Percentiles rank a stretch among this genome's conserved stretches.
Conservation (phyloP, 1,140 invertebrate genomes). For the Apis florea region DNA sequence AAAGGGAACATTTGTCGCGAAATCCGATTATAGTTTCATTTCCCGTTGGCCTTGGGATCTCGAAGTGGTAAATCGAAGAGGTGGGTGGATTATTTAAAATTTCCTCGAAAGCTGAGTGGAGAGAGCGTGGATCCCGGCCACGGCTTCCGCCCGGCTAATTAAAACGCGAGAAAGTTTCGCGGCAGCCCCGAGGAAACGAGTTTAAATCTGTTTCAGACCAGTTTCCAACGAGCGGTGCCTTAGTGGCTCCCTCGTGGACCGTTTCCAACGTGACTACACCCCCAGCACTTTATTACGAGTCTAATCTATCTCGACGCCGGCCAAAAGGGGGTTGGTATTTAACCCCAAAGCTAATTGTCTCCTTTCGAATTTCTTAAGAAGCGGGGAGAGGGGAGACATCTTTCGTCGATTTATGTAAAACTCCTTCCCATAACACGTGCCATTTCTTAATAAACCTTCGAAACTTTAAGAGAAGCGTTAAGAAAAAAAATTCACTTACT, state of each 20-base stretch:
- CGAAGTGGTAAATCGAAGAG: constrained; percentile 2
- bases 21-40: neutral
- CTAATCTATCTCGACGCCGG: constrained; percentile 74
- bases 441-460: too few species aligned
- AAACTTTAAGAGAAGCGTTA: too few species aligned
- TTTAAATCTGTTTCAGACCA: constrained; percentile 80
- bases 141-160: constrained; percentile 71
- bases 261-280: constrained; percentile 76
- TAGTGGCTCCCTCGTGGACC: constrained; percentile 79
- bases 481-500: too few species aligned
- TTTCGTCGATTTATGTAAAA: neutral
- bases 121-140: neutral
- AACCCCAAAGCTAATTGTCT: constrained; percentile 70
- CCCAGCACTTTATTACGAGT: constrained; percentile 78
- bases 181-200: constrained; percentile 75
- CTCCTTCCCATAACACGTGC: too few species aligned
- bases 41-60: neutral
- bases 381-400: neutral
- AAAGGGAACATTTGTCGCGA: neutral
- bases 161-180: constrained; percentile 78
- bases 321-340: constrained; percentile 65
- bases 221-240: constrained; percentile 76
- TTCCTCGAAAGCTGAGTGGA: constrained; percentile 26
- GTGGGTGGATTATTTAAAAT: constrained; percentile 44
- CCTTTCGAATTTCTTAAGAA: constrained; percentile 57